Conservation (phyloP, 2,797 vertebrate genomes). For the Pachyuromys duprasi region DNA sequence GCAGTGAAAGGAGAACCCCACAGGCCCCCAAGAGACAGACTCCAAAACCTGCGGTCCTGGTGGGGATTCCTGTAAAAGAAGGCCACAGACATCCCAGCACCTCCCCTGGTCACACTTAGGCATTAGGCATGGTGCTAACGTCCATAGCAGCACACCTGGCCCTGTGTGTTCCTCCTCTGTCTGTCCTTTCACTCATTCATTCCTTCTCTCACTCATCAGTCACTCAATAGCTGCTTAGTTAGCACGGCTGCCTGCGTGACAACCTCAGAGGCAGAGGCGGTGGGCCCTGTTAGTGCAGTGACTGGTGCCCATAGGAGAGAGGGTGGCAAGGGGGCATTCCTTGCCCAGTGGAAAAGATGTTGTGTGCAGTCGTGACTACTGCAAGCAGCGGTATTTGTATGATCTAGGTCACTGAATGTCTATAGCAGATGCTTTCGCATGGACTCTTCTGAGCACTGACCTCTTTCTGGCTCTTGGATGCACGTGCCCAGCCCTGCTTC, state of each 20-base stretch:
- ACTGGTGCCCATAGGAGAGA: background rate
- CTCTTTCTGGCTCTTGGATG: background rate
- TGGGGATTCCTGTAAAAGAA: background rate
- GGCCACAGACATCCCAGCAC: background rate
- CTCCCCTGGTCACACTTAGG: background rate
- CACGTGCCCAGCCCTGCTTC: background rate
- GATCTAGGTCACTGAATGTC: background rate
- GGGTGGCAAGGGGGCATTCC: too few relatives aligned
- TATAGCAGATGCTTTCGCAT: accelerated
- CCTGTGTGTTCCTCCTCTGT: background rate
- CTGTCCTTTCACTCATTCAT: background rate
- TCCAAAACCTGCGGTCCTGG: background rate
- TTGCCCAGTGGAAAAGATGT: accelerated
- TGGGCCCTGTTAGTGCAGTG: background rate
- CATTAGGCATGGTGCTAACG: background rate
- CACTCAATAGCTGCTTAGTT: background rate
- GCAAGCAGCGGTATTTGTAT: accelerated
- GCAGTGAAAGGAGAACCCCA: background rate
- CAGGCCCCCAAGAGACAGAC: background rate
- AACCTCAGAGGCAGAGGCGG: background rate
- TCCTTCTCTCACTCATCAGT: background rate
- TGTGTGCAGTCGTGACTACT: accelerated
- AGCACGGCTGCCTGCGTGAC: background rate
- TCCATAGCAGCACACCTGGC: background rate
- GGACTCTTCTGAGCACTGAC: background rate